These are phyloP conservation scores for Caenorhabditis briggsae DNA, from an alignment of 1,140 invertebrate species.

Conservation along the genomic window DNA sequence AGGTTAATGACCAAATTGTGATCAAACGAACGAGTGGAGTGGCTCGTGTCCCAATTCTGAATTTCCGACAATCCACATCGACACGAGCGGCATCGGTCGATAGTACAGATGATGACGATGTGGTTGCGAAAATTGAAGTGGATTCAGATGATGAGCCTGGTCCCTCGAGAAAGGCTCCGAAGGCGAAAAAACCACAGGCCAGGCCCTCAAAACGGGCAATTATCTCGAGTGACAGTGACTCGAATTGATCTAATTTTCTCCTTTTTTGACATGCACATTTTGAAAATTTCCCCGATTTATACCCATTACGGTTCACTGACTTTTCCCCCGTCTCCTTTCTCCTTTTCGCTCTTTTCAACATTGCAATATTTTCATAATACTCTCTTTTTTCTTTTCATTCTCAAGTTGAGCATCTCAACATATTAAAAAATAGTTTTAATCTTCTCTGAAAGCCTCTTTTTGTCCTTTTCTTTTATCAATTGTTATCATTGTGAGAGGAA, in stretches of 20 bases:
- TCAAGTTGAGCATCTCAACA: neutral
- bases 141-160: neutral
- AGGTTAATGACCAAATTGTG: neutral
- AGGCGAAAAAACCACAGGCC: neutral
- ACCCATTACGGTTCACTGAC: slow-evolving; percentile 38
- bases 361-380: no score
- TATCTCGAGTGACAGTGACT: neutral
- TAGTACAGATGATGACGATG: neutral
- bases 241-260: neutral
- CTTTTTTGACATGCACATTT: neutral
- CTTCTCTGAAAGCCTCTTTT: slow-evolving; percentile 20
- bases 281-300: neutral
- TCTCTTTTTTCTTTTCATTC: neutral
- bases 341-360: neutral
- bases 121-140: neutral
- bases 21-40: neutral
- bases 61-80: neutral
- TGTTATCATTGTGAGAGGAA: no score
- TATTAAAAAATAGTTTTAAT: neutral
- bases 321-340: neutral
- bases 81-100: neutral
- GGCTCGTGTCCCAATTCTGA: neutral
- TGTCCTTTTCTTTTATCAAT: slow-evolving; percentile 2
- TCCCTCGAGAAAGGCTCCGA: neutral
- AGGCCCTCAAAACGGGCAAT: neutral